Evolutionary conservation across 2,113 vertebrate species (phyloP), one percentile per base, ranked within the genome.

Genomic region (Peromyscus leucopus): DNA sequence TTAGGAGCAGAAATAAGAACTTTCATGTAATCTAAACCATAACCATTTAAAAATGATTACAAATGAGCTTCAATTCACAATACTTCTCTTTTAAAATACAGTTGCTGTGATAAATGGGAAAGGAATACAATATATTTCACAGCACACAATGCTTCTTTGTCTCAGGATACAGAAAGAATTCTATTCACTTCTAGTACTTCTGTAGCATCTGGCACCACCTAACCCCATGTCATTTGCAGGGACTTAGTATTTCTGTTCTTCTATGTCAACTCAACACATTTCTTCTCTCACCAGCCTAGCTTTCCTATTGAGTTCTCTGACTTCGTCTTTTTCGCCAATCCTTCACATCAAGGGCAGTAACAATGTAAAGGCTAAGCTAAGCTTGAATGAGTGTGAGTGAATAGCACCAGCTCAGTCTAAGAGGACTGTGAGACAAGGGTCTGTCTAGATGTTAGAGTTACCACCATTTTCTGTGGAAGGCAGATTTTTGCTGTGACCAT

Each of bases 31-130:
- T 79, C 22, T 33, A 78, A 78, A 87, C 36, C 31, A 92, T 67
- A 85, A 42, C 80, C 69, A 92, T 59, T 83, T 85, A 46, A 90
- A 72, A 9, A 90, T 65, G 79, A 78, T 88, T 92, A 92, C 28
- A 88, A 86, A 84, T 42, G 55, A 94, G 22, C 24, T 96, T 90
- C 61, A 89, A 59, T 21, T 94, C 69, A 16, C 57, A 72, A 61
- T 89, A 94, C 4, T 82, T 57, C 80, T 83, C 17, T 26, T 48
- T 78, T 42, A 55, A 19, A 84, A 85, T 42, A 31, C n/a, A 46
- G 65, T 21, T 15, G 9, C 42, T 69, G 63, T 67, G 61, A 33
- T 24, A 51, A 36, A 86, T 33, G 17, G 42, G 12, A 86, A 7
- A 69, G 63, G 31, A 67, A 69, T 48, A 51, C 63, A 86, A 36